Evolutionary conservation across 2,888 invertebrate genomes (phyloP), one percentile per base, ranked within the genome.

Genomic region (Sarcophaga rosellei): DNA sequence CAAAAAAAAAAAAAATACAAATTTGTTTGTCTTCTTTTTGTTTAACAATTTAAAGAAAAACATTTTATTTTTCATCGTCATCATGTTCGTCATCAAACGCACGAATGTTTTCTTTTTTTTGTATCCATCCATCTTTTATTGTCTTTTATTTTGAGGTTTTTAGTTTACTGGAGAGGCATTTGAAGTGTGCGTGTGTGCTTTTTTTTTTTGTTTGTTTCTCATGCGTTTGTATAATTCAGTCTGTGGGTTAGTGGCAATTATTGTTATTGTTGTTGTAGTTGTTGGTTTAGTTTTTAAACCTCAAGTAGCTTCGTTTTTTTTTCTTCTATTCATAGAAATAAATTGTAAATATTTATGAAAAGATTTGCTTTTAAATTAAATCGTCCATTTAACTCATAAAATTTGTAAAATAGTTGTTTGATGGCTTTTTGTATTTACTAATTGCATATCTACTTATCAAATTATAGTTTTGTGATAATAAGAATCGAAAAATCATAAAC

Each of bases 1-100:
- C 61, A 85, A 53, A 62, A n/a, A 68, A 12, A 21, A 53, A 62
- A n/a, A 66, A 12, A 23, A 15, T 0, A 59, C 44, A 10, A 11
- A 21, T 47, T 11, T 47, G 0, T 17, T 53, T 53, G 5, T 53
- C 53, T 53, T 15, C 5, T 53, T 53, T 53, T 53, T 4, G 91
- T 88, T 80, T 53, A 85, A 53, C 53, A n/a, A 35, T 35, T 10
- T 35, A 35, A 35, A 68, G 5, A 57, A 20, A 0, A 63, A 62
- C 20, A 11, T 17, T 53, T 12, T 53, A 15, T 53, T 53, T 53
- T 35, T 53, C 53, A 15, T 53, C 17, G 12, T 15, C 53, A 53
- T 15, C 53, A 12, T 53, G 4, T 53, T 53, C 53, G 12, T 53
- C 53, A 15, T 53, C 53, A 15, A 53, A 15, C 12, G 53, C 53